These are phyloP conservation scores for Parnassius glacialis DNA, from an alignment of 2,888 invertebrate genomes.

Conservation along the genomic window DNA sequence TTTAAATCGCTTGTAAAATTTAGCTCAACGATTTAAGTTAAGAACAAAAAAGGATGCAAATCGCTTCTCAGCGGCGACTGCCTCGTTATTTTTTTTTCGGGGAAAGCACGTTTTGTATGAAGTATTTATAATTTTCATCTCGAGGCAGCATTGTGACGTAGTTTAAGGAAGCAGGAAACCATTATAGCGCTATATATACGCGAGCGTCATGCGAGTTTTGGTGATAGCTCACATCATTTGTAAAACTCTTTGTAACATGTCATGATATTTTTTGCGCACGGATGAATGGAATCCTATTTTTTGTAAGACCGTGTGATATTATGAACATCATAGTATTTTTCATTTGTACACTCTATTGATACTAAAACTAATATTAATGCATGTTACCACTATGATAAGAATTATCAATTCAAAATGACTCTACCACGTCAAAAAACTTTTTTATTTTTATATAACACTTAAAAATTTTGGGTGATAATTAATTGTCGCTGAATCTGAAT, in stretches of 20 bases:
- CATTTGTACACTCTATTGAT: too few species aligned
- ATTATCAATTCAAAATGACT: too few species aligned
- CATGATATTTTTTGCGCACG: conserved; percentile 29
- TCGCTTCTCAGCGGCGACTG: conserved; percentile 31
- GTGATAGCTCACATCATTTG: conserved; percentile 44
- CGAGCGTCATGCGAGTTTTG: conserved; percentile 58
- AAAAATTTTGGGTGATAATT: too few species aligned
- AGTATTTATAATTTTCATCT: conserved; percentile 64
- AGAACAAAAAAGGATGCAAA: conserved; percentile 27
- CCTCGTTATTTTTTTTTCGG: conserved; percentile 44
- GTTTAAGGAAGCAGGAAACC: conserved; percentile 72
- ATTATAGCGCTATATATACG: conserved; percentile 68
- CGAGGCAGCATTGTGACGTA: conserved; percentile 57
- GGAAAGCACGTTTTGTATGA: conserved; percentile 34
- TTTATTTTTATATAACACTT: too few species aligned
- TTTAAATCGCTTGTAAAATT: conserved; percentile 13
- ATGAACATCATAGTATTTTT: too few species aligned
- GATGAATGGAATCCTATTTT: conserved; percentile 6
- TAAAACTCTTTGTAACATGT: conserved; percentile 39
- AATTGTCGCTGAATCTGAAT: too few species aligned
- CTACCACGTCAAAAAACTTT: too few species aligned
- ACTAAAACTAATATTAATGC: too few species aligned
- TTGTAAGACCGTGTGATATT: too few species aligned
- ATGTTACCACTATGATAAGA: too few species aligned
- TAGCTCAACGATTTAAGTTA: conserved; percentile 11